phyloP scores from a whole-genome alignment of 2,797 vertebrate species.

The Smutsia gigantea region DNA sequence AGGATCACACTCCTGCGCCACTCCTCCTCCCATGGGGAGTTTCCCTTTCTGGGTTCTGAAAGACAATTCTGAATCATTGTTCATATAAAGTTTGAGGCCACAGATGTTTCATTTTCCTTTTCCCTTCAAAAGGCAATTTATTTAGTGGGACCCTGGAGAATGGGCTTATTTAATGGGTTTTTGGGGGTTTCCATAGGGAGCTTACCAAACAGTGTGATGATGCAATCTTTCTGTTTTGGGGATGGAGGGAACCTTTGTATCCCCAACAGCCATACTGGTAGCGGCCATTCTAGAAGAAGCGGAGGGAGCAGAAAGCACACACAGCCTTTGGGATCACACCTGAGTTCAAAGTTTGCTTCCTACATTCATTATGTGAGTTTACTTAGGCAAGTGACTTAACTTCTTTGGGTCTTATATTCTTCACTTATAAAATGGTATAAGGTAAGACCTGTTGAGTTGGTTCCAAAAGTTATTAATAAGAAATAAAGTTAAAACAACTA shows the following conservation, averaged over 20 bases:
- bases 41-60: slow-evolving; percentile 5
- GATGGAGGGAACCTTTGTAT: not conserved
- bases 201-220: not conserved
- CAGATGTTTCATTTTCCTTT: slow-evolving; percentile 70
- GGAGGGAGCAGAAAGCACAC: not conserved
- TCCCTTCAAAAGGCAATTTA: slow-evolving; percentile 63
- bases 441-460: not conserved
- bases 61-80: slow-evolving; percentile 48
- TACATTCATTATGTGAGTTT: not conserved
- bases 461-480: not conserved
- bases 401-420: not conserved
- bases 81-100: slow-evolving; percentile 58
- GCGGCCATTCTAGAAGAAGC: not conserved
- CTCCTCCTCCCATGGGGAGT: not conserved
- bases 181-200: not conserved
- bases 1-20: not conserved
- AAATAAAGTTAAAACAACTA: not conserved
- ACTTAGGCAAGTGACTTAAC: not conserved
- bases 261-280: too few species aligned
- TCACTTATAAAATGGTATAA: not conserved
- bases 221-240: not conserved
- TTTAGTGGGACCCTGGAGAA: not conserved
- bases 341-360: not conserved
- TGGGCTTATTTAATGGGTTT: not conserved
- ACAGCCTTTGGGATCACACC: not conserved